Conservation (phyloP, 2,797 vertebrate genomes). For the Paratrypauchen microcephalus region DNA sequence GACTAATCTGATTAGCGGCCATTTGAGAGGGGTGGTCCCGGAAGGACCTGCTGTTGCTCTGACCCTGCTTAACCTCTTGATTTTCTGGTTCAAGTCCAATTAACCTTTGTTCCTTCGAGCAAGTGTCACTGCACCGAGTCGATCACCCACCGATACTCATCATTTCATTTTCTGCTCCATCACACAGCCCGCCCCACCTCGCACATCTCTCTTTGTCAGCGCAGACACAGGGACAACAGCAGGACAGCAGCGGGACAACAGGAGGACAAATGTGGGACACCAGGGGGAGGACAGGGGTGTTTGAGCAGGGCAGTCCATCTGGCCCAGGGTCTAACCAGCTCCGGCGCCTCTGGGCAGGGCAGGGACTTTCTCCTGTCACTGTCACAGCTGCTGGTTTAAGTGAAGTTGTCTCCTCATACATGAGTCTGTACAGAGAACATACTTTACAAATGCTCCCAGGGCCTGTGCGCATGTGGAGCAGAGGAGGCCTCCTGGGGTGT, state of each 20-base stretch:
- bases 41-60: conserved; percentile 75
- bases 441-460: no score
- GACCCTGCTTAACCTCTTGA: conserved; percentile 96
- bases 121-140: conserved; percentile 87
- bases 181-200: conserved; percentile 85
- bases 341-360: background rate
- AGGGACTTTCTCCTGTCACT: background rate
- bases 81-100: conserved; percentile 99
- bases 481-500: no score
- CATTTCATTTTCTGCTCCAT: conserved; percentile 96
- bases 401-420: background rate
- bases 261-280: conserved; percentile 68
- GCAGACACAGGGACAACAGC: conserved; percentile 55
- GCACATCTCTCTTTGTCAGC: conserved; percentile 89
- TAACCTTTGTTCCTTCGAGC: conserved; percentile 89
- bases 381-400: conserved; percentile 8
- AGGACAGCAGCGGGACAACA: conserved; percentile 69
- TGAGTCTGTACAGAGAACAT: no score
- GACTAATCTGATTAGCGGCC: conserved; percentile 90
- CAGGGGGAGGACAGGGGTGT: conserved; percentile 58
- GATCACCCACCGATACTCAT: conserved; percentile 89
- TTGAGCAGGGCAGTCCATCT: conserved; percentile 57
- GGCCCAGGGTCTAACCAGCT: conserved; percentile 18
- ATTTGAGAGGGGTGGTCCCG: conserved; percentile 77
- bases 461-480: no score